These are phyloP conservation scores for Orcinus orca DNA, from an alignment of 2,113 vertebrate species.

Conservation along the genomic window DNA sequence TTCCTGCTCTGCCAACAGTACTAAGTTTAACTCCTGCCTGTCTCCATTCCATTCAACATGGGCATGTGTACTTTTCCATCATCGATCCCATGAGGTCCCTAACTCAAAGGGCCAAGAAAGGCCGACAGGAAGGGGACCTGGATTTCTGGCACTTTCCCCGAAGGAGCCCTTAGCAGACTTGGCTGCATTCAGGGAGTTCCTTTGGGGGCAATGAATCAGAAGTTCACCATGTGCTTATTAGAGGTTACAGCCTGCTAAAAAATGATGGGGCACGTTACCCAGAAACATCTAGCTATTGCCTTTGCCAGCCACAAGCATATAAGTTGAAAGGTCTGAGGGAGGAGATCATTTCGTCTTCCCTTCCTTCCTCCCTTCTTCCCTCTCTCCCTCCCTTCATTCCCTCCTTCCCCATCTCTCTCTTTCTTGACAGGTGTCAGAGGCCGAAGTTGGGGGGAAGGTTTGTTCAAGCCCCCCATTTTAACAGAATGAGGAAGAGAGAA, in stretches of 20 bases:
- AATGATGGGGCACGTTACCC: conserved; percentile 50
- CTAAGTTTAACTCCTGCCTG: background rate
- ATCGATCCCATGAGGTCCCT: conserved; percentile 4
- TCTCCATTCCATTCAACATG: background rate
- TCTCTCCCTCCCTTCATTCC: background rate
- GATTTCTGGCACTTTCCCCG: conserved; percentile 48
- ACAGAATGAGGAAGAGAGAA: conserved; percentile 24
- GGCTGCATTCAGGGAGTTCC: conserved; percentile 50
- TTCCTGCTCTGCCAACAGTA: background rate
- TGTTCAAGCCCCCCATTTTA: background rate
- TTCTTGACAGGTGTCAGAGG: background rate
- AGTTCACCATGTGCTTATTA: conserved; percentile 65
- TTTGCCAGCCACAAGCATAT: conserved; percentile 24
- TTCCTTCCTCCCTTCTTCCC: background rate
- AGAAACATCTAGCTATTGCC: conserved; percentile 47
- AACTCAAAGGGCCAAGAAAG: conserved; percentile 54
- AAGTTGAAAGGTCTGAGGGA: background rate
- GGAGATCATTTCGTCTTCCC: background rate
- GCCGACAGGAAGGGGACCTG: conserved; percentile 43
- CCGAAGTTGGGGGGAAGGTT: conserved; percentile 31
- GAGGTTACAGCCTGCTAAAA: conserved; percentile 65
- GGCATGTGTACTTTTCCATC: conserved; percentile 17
- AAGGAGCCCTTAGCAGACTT: conserved; percentile 55
- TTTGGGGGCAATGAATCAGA: conserved; percentile 60
- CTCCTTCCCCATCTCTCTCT: background rate